These are phyloP conservation scores for Pollachius pollachius DNA, from an alignment of 2,113 vertebrate genomes.

Conservation along the genomic window DNA sequence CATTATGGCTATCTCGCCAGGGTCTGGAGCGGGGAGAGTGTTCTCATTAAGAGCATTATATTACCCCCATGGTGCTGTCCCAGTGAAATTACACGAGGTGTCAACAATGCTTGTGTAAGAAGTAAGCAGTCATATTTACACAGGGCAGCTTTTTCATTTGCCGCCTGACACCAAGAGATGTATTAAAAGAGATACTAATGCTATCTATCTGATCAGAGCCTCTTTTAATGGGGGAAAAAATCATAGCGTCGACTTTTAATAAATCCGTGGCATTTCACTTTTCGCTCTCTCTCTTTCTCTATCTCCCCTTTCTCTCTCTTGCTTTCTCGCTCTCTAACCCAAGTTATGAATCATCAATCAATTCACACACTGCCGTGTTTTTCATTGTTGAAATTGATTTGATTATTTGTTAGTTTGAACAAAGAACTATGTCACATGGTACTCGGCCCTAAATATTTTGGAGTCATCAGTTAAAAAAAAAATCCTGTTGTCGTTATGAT, in stretches of 20 bases:
- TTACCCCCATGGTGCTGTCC: constrained; percentile 72
- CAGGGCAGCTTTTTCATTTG: constrained; percentile 59
- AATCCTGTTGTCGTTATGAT: constrained; percentile 24
- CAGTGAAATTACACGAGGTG: constrained; percentile 75
- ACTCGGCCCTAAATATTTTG: constrained; percentile 18
- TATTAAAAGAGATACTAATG: constrained; percentile 73
- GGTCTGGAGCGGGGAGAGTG: constrained; percentile 69
- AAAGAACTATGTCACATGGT: neutral
- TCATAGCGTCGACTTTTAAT: constrained; percentile 69
- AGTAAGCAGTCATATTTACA: constrained; percentile 78
- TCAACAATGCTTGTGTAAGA: constrained; percentile 77
- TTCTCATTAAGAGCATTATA: constrained; percentile 79
- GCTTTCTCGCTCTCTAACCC: constrained; percentile 7
- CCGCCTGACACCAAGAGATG: constrained; percentile 65
- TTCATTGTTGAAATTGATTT: constrained; percentile 41
- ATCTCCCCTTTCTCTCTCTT: neutral
- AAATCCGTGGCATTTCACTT: constrained; percentile 40
- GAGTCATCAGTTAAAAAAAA: constrained; percentile 27
- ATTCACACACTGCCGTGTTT: constrained; percentile 14
- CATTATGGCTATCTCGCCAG: constrained; percentile 73
- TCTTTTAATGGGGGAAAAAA: constrained; percentile 49
- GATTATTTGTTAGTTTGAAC: constrained; percentile 41
- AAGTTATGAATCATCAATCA: constrained; percentile 37
- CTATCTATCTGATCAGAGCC: constrained; percentile 66
- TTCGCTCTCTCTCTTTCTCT: constrained; percentile 10